Evolutionary conservation across 2,113 vertebrate species (phyloP), one percentile per base, ranked within the genome.

Genomic region (Callionymus lyra): DNA sequence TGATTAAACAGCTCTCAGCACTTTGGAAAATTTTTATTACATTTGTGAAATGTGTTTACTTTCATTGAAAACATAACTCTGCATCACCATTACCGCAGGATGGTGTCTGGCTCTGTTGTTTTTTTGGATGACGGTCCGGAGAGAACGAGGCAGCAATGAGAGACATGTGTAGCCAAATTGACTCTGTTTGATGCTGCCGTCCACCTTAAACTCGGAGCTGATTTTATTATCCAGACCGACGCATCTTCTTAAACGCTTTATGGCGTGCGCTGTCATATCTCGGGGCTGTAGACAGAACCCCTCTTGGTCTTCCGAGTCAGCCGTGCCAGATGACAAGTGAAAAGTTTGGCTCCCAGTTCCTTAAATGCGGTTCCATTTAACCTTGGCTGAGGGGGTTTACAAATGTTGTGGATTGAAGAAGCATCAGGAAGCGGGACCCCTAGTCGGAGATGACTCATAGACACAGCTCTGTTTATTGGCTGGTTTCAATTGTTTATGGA

Each of bases 1-100:
- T 73, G 69, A 80, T 82, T 80, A 74, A 80, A 74, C 68, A 59
- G 69, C 75, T 79, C 65, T 81, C 72, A 77, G 71, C 77, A 72
- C 76, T 71, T 79, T 74, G 62, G 56, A 61, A 27, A 27, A 62
- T 74, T 81, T n/a, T 82, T 82, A 79, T 80, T 67, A 56, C 77
- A 51, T 76, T 76, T 63, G 60, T 72, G 70, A 79, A 79, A 70
- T 59, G 66, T 69, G 74, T 76, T 82, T 73, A 79, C 68, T 76
- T 72, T 68, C 63, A 63, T 60, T 69, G 71, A 79, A 70, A 77
- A 68, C 70, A 67, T 76, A 70, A 76, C 74, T 72, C 76, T 77
- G 72, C 70, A 75, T 77, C 67, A 50, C 62, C 62, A 72, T 80
- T 71, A 77, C 65, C 59, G 60, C 16, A 35, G 44, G 49, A 62